Conservation (phyloP, 2,888 invertebrate species). For the Himalopsyche kuldschensis region DNA sequence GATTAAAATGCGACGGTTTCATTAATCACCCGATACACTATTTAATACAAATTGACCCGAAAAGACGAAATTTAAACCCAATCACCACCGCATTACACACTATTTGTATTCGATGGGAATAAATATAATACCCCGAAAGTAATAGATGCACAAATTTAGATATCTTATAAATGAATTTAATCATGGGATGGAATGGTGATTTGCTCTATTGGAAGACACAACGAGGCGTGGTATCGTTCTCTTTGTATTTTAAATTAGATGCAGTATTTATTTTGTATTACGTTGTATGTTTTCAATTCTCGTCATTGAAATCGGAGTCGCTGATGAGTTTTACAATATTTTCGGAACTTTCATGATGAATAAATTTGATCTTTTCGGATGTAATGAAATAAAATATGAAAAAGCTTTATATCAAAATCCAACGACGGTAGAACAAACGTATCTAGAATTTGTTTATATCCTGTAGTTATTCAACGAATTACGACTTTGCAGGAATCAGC, state of each 20-base stretch:
- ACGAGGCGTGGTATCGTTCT: not conserved
- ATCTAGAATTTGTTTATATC: too few species aligned
- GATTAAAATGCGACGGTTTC: not conserved
- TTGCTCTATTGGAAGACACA: not conserved
- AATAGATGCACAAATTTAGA: not conserved
- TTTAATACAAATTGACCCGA: not conserved
- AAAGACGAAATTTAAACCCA: not conserved
- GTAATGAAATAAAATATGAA: too few species aligned
- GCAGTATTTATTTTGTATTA: not conserved
- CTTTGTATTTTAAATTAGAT: not conserved
- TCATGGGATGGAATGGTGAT: not conserved
- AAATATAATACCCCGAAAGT: not conserved
- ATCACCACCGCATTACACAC: not conserved
- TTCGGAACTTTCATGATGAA: too few species aligned
- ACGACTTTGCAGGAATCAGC: too few species aligned
- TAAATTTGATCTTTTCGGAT: too few species aligned
- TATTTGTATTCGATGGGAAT: not conserved
- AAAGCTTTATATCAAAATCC: too few species aligned
- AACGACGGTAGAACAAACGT: too few species aligned
- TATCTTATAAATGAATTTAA: not conserved
- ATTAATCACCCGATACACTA: not conserved
- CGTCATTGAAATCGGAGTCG: too few species aligned
- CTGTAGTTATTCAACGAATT: too few species aligned
- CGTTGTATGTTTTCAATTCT: not conserved
- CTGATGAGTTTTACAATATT: too few species aligned